phyloP scores from a whole-genome alignment of 2,888 invertebrate species.

The Meloe dianella region DNA sequence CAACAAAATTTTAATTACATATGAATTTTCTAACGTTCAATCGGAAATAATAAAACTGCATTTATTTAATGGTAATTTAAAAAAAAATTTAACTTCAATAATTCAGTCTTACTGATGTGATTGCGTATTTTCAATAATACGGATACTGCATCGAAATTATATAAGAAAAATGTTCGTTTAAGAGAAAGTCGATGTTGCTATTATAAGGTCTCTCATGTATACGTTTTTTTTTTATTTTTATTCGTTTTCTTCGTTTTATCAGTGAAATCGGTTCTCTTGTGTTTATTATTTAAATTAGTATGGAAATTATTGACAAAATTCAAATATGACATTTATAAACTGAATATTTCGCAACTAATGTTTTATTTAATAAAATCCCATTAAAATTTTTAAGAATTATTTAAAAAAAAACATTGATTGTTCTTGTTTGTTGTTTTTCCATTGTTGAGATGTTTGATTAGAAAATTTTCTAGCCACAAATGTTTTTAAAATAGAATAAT shows the following conservation, averaged over 20 bases:
- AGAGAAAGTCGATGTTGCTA: constrained; percentile 18
- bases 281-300: not conserved
- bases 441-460: too few relatives aligned
- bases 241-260: not conserved
- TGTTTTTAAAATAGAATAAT: not conserved
- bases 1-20: too few relatives aligned
- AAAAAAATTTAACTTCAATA: constrained; percentile 6
- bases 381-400: not conserved
- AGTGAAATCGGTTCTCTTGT: not conserved
- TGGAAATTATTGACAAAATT: not conserved
- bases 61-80: too few relatives aligned
- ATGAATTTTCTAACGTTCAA: too few relatives aligned
- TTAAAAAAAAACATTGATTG: not conserved
- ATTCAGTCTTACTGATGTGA: constrained; percentile 18
- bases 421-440: not conserved
- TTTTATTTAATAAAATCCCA: not conserved
- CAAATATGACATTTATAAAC: not conserved
- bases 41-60: too few relatives aligned
- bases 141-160: constrained; percentile 13
- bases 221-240: not conserved
- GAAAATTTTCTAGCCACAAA: not conserved
- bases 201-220: not conserved
- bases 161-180: constrained; percentile 21
- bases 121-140: constrained; percentile 17
- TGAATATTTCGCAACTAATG: not conserved